Base-by-base conservation (phyloP, 2,888 invertebrate species). In the Dromius quadrimaculatus region DNA sequence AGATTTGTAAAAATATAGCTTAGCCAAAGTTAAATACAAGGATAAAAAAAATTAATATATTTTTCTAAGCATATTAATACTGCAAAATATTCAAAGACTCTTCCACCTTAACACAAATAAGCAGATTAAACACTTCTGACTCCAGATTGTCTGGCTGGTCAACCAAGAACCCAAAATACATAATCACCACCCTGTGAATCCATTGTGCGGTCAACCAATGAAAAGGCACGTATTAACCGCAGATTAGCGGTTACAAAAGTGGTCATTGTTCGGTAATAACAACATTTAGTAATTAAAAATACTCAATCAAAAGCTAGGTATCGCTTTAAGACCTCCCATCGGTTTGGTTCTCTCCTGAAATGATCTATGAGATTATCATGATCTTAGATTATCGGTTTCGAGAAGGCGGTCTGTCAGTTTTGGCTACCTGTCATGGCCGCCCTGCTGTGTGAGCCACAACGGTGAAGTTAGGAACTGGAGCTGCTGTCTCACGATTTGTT, bases 391-490 rank as follows among this genome's bases (percentile, higher is more conserved):
- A 50, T 65, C 65, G 54, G 38, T 57, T 66, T 43, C 57, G 38
- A 57, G 66, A 54, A 66, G 41, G 41, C 36, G 41, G 41, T 66
- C 34, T 20, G 34, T 59, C 59, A 43, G 32, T 9, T 54, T 28
- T 20, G 20, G 59, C 43, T 43, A 69, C 69, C 69, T 69, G 69
- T 66, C 66, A 69, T 61, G 59, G 54, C 50, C 47, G 36, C 66
- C 50, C 59, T 28, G 36, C 59, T 59, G 59, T 36, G 22, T 20
- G 47, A 22, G 59, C 36, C 57, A 13, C 19, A 3, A 17, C 32
- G 34, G 19, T n/a, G 4, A 15, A 9, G n/a, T 34, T 19, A 20
- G 38, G 19, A 59, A 59, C 38, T 57, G 15, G 5, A 23, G 23
- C 36, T 13, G 3, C 36, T 34, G 4, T 34, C 19, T 36, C 23